Evolutionary conservation across 2,113 vertebrate species (phyloP).

Genomic region (Aepyceros melampus): DNA sequence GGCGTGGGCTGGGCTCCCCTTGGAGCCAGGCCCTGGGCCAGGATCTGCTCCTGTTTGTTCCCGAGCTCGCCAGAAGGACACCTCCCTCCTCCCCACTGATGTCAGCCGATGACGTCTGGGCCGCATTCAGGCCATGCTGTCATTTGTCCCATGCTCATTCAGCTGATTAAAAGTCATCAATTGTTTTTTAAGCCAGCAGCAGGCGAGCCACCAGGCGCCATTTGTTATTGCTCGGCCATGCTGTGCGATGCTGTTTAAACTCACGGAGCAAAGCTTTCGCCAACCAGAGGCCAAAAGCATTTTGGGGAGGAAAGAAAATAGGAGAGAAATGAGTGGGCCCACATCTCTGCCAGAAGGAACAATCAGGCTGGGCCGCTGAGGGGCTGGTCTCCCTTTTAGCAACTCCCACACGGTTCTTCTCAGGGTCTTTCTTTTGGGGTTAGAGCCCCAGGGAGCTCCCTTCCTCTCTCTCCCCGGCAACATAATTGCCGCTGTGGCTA

Average conservation of each 20-base stretch:
- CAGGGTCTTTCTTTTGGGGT: constrained; percentile 45
- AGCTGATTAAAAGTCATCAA: constrained; percentile 80
- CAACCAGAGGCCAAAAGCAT: constrained; percentile 74
- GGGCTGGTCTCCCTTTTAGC: constrained; percentile 33
- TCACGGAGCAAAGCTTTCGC: constrained; percentile 79
- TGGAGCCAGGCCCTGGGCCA: background rate
- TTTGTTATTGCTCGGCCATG: constrained; percentile 81
- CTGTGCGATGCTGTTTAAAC: constrained; percentile 77
- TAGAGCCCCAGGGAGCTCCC: constrained; percentile 3
- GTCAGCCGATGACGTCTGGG: constrained; percentile 62
- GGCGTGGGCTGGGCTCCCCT: background rate
- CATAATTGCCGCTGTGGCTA: background rate
- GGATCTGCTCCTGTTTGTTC: background rate
- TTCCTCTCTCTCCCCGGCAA: background rate
- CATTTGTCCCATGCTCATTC: constrained; percentile 81
- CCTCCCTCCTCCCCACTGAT: constrained; percentile 60
- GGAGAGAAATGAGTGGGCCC: constrained; percentile 64
- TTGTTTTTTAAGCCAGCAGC: constrained; percentile 80
- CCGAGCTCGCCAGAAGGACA: constrained; percentile 37
- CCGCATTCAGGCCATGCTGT: constrained; percentile 71
- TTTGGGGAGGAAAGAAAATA: constrained; percentile 68
- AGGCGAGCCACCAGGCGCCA: constrained; percentile 76
- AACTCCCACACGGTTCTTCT: constrained; percentile 28
- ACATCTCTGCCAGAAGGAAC: constrained; percentile 61
- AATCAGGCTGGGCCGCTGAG: constrained; percentile 35